Evolutionary conservation across 2,113 vertebrate genomes (phyloP), one percentile per base, ranked within the genome.

Genomic region (Xyrauchen texanus): DNA sequence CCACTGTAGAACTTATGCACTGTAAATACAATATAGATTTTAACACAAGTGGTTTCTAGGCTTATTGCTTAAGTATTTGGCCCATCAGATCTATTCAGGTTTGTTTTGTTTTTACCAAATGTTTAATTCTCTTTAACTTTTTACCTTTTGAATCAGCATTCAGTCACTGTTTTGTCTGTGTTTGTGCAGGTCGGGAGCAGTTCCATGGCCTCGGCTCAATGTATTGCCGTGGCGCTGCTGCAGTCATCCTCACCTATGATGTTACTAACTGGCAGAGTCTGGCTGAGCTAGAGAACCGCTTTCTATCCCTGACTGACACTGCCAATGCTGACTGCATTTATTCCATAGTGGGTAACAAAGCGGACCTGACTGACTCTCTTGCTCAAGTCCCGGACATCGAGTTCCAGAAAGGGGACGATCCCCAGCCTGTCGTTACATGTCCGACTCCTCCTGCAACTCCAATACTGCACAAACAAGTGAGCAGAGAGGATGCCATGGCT

Each of bases 171-270:
- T n/a, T 34, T 34, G 21, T 34, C 21, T 58, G 12, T 34, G 21
- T 34, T 34, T 34, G 21, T 78, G 77, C 91, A 99, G 98, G 98
- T 77, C 92, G 97, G 7, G 97, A 99, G 81, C 97, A 98, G 90
- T 99, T 99, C 83, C 98, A 99, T 0, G 97, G 98, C 13, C 90
- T 99, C 11, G 98, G 98, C 55, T 99, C 98, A 2, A 95, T 99
- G 98, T 99, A 98, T 90, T 99, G 98, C 81, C 90, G 97, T 9
- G 95, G 96, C 0, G 98, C 98, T 0, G 91, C 94, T 0, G 98
- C 96, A 0, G 86, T 98, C 88, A 95, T 99, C 87, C 94, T 99
- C 57, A 97, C 93, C 0, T 99, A 99, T 0, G 97, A 99, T 0
- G 95, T 97, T 81, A 96, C 92, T 77, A 95, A 94, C 87, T 92